A percentile compares a stretch with the other conserved stretches of the same genome.
phyloP scores from a whole-genome alignment of 2,113 vertebrate species.

The Todiramphus saurophagus region DNA sequence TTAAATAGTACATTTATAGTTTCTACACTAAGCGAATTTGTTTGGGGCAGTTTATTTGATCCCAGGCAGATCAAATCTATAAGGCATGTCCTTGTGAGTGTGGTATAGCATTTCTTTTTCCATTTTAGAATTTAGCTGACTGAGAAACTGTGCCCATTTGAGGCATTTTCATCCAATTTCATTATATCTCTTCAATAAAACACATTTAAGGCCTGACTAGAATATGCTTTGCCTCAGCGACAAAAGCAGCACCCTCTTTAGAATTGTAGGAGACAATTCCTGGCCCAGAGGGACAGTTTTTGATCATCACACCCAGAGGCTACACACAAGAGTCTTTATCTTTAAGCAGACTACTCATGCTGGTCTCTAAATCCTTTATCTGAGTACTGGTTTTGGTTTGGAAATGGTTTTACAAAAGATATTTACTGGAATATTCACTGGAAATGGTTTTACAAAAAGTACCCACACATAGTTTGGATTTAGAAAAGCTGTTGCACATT shows the following conservation, averaged over 20 bases:
- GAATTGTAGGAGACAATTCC: fast-evolving
- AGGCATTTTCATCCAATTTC: neutral
- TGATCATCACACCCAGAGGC: fast-evolving
- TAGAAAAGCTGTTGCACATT: neutral
- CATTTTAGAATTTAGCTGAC: neutral
- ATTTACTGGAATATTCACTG: too few species aligned
- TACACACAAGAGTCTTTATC: neutral
- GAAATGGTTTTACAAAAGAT: too few species aligned
- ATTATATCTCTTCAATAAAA: neutral
- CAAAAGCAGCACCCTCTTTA: neutral
- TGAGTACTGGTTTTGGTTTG: neutral
- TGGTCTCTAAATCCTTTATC: neutral
- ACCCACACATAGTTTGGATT: neutral
- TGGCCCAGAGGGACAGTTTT: neutral
- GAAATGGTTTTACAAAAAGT: neutral
- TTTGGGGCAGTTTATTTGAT: neutral
- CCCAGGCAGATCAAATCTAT: neutral
- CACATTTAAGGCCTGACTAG: neutral
- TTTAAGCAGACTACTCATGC: neutral
- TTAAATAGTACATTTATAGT: neutral
- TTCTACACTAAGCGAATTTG: fast-evolving
- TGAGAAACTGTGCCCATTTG: neutral
- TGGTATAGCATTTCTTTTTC: neutral
- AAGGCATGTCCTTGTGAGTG: neutral
- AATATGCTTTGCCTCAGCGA: neutral